Conservation (phyloP, 2,888 invertebrate genomes). For the Sicus ferrugineus region DNA sequence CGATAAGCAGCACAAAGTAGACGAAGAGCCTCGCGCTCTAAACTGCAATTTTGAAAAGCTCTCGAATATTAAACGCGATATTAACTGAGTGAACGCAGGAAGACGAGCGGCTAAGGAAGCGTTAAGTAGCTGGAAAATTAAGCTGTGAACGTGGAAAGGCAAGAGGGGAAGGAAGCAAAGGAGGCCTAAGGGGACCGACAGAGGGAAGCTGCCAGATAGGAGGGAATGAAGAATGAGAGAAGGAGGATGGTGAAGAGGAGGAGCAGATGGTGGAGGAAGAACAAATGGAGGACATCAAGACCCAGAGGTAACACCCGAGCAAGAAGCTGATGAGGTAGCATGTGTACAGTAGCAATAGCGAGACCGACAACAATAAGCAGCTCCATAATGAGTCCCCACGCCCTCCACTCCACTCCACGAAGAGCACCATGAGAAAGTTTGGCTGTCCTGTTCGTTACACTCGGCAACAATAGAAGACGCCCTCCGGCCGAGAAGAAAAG, state of each 20-base stretch:
- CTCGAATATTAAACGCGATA: not conserved
- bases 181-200: not conserved
- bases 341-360: not conserved
- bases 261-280: not conserved
- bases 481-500: not conserved
- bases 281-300: not conserved
- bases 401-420: not conserved
- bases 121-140: constrained; percentile 1
- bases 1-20: not conserved
- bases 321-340: too few species aligned
- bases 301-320: too few species aligned
- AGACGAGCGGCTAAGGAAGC: constrained; percentile 8
- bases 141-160: not conserved
- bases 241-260: not conserved
- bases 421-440: not conserved
- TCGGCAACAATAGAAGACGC: not conserved
- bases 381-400: not conserved
- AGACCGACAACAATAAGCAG: not conserved
- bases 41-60: not conserved
- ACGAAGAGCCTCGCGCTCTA: not conserved
- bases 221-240: not conserved
- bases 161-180: not conserved
- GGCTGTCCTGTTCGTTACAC: not conserved
- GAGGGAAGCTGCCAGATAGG: not conserved
- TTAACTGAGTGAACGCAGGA: constrained; percentile 8